Evolutionary conservation across 2,797 vertebrate genomes (phyloP).

Genomic region (Malurus leucopterus): DNA sequence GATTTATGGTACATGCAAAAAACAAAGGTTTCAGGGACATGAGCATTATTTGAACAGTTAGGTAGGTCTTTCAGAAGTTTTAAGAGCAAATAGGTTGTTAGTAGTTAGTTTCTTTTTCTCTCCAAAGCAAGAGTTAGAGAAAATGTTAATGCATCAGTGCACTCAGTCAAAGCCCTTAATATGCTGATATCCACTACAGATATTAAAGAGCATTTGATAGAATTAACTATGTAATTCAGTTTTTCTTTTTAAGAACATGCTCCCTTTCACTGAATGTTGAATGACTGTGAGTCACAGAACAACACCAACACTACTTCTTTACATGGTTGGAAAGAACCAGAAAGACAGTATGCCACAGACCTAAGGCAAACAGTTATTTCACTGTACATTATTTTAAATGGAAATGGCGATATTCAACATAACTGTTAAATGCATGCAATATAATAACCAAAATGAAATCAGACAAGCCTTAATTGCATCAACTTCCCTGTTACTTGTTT

Average conservation of each 20-base stretch:
- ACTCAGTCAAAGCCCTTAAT: constrained; percentile 73
- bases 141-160: constrained; percentile 43
- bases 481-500: not conserved
- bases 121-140: constrained; percentile 46
- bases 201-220: not conserved
- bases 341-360: not conserved
- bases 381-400: not conserved
- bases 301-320: not conserved
- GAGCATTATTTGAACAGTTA: constrained; percentile 35
- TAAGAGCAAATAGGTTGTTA: constrained; percentile 15
- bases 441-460: not conserved
- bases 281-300: not conserved
- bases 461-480: not conserved
- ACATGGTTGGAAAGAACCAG: not conserved
- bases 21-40: constrained; percentile 28
- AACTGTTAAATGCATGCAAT: not conserved
- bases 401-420: not conserved
- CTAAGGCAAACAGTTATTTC: not conserved
- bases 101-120: constrained; percentile 7
- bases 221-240: constrained; percentile 11
- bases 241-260: not conserved
- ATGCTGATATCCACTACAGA: constrained; percentile 70
- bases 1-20: constrained; percentile 61
- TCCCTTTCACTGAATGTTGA: not conserved
- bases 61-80: constrained; percentile 1